A percentile compares a stretch with the other conserved stretches of the same genome.
Evolutionary conservation across 2,888 invertebrate genomes (phyloP).

Genomic region (Sympetrum striolatum): DNA sequence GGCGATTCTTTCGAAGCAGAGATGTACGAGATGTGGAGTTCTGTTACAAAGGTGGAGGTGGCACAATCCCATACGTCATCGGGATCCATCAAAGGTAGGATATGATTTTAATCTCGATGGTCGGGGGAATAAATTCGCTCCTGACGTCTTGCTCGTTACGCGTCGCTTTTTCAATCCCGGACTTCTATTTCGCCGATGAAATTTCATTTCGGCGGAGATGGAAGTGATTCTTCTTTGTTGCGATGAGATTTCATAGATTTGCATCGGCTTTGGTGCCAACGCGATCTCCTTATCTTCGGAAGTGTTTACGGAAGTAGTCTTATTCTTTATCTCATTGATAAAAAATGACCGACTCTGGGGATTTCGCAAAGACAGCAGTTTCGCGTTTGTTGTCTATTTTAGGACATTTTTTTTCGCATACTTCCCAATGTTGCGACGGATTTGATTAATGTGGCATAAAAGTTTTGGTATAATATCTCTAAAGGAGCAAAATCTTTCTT

Average conservation of each 20-base stretch:
- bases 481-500: no score
- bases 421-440: no score
- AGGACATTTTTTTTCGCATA: no score
- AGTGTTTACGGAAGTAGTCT: not conserved
- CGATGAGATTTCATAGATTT: no score
- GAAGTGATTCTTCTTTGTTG: not conserved
- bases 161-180: not conserved
- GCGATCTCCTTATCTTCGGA: not conserved
- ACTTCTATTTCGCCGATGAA: not conserved
- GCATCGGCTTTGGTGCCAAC: not conserved
- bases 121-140: not conserved
- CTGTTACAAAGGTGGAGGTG: conserved; percentile 46
- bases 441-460: no score
- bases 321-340: not conserved
- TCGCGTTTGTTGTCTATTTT: no score
- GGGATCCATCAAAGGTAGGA: conserved; percentile 45
- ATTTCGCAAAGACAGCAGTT: not conserved
- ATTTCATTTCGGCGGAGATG: not conserved
- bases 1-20: not conserved
- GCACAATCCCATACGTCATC: conserved; percentile 42
- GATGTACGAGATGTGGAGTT: conserved; percentile 46
- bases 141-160: not conserved
- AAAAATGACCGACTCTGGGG: not conserved
- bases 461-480: no score
- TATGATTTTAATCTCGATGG: not conserved